These are phyloP conservation scores for Trachymyrmex cornetzi DNA, from an alignment of 1,140 invertebrate species.

Conservation along the genomic window DNA sequence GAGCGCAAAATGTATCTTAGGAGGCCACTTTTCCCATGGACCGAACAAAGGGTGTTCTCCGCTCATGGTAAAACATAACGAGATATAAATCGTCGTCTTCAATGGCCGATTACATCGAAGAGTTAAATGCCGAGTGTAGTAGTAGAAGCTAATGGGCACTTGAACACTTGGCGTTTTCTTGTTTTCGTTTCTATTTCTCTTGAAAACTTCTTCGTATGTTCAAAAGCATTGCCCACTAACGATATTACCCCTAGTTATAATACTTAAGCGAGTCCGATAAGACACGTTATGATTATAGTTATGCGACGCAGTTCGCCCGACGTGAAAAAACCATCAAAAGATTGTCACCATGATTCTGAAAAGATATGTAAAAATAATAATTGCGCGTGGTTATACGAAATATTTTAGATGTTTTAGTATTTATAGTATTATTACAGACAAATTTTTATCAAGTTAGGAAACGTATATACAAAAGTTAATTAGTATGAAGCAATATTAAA, in stretches of 20 bases:
- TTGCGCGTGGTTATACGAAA: background rate
- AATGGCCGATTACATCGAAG: slow-evolving; percentile 64
- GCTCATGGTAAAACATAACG: slow-evolving; percentile 48
- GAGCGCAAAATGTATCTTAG: slow-evolving; percentile 72
- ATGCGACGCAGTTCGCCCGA: background rate
- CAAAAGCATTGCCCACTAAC: slow-evolving; percentile 25
- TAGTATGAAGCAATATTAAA: background rate
- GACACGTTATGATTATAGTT: slow-evolving; percentile 43
- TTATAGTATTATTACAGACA: background rate
- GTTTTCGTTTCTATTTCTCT: slow-evolving; percentile 12
- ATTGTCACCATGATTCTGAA: background rate
- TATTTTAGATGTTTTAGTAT: background rate
- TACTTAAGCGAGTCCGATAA: slow-evolving; percentile 41
- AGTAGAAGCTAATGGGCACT: slow-evolving; percentile 3
- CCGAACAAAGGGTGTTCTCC: slow-evolving; percentile 49
- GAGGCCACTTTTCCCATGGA: slow-evolving; percentile 71
- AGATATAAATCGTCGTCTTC: slow-evolving; percentile 69
- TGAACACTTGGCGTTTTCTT: slow-evolving; percentile 29
- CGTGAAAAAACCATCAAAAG: background rate
- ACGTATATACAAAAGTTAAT: background rate
- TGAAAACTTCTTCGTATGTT: slow-evolving; percentile 29
- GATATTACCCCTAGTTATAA: slow-evolving; percentile 40
- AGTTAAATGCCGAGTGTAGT: slow-evolving; percentile 57
- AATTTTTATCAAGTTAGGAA: background rate
- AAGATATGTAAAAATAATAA: background rate